These are phyloP conservation scores for Corella eumyota DNA, from an alignment of 23 tunicate species.

Conservation along the genomic window DNA sequence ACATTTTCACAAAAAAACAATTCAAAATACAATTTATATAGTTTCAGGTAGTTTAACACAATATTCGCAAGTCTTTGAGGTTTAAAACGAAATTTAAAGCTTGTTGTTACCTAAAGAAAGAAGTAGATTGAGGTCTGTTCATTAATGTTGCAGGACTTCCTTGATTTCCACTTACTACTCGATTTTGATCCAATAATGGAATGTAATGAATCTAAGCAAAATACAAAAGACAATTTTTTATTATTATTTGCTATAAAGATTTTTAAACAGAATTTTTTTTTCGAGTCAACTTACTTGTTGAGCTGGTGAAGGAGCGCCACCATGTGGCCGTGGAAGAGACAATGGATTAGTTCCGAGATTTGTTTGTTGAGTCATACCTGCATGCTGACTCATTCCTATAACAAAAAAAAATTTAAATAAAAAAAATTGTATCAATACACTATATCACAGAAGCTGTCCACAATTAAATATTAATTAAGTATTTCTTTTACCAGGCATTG, in stretches of 20 bases:
- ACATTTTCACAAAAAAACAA: not conserved
- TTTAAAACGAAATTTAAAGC: too few relatives aligned
- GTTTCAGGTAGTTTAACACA: not conserved
- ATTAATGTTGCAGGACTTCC: conserved; percentile 16
- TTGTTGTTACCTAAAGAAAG: conserved; percentile 11
- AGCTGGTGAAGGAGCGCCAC: conserved; percentile 54
- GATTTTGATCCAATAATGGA: conserved; percentile 38
- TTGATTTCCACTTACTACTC: conserved; percentile 15
- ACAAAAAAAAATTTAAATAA: too few relatives aligned
- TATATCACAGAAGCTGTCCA: too few relatives aligned
- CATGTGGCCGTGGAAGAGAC: conserved; percentile 31
- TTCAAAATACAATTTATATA: not conserved
- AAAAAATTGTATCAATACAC: too few relatives aligned
- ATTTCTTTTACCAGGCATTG: too few relatives aligned
- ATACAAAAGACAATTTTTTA: too few relatives aligned
- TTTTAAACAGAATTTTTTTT: not conserved
- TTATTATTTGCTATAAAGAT: not conserved
- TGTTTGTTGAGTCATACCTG: conserved; percentile 25
- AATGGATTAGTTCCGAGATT: conserved; percentile 26
- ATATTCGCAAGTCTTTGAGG: too few relatives aligned
- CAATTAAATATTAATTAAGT: too few relatives aligned
- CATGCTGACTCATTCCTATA: not conserved
- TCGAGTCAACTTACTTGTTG: conserved; percentile 21
- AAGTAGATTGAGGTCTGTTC: conserved; percentile 32
- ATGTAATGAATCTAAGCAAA: too few relatives aligned